phyloP scores from a whole-genome alignment of 1,140 invertebrate genomes.

The Papilio glaucus region DNA sequence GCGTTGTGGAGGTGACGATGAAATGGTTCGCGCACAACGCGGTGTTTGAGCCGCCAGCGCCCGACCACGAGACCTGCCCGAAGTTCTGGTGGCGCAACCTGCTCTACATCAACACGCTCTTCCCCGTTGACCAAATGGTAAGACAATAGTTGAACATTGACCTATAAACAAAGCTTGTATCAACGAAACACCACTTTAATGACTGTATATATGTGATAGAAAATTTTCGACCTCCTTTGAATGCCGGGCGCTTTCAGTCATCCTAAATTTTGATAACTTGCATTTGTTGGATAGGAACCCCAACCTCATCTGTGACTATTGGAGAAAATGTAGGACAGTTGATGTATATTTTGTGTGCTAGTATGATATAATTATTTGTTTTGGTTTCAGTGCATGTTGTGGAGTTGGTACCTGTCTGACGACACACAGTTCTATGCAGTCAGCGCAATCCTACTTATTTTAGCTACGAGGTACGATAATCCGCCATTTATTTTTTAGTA shows the following conservation, averaged over 20 bases:
- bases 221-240: no score
- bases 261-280: no score
- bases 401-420: constrained; percentile 95
- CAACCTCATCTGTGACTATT: no score
- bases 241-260: no score
- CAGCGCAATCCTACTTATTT: constrained; percentile 89
- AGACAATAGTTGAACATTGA: constrained; percentile 41
- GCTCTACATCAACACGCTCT: constrained; percentile 92
- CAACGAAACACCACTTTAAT: no score
- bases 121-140: constrained; percentile 94
- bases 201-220: no score
- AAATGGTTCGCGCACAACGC: constrained; percentile 92
- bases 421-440: constrained; percentile 94
- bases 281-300: no score
- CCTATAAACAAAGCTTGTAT: no score
- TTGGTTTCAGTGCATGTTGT: constrained; percentile 91
- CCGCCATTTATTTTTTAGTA: constrained; percentile 17
- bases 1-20: constrained; percentile 90
- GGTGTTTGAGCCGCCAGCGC: constrained; percentile 91
- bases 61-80: constrained; percentile 91
- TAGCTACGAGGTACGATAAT: constrained; percentile 84
- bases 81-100: constrained; percentile 94
- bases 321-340: no score
- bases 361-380: constrained; percentile 13
- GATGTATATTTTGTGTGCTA: not conserved